Conservation (phyloP, 2,888 invertebrate species). For the Tolmerus cingulatus region DNA sequence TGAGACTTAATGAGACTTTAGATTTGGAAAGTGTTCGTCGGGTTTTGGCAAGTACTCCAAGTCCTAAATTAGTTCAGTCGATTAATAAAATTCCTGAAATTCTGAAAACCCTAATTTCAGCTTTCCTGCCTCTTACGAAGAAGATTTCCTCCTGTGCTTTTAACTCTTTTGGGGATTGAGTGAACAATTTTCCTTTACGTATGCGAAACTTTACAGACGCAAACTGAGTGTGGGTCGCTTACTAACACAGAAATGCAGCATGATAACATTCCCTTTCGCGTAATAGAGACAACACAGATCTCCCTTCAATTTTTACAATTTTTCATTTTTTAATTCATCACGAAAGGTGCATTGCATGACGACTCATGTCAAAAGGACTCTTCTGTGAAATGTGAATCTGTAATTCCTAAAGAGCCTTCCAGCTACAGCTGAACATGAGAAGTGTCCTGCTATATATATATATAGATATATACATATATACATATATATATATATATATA, state of each 20-base stretch:
- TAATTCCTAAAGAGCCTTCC: constrained; percentile 18
- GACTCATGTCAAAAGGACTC: constrained; percentile 29
- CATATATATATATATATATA: background rate
- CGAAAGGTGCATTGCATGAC: constrained; percentile 36
- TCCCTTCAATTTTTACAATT: background rate
- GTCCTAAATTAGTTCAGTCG: constrained; percentile 6
- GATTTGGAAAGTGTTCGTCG: too few species aligned
- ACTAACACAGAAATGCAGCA: background rate
- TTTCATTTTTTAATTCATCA: constrained; percentile 38
- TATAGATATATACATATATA: background rate
- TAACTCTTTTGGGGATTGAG: background rate
- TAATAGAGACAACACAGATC: background rate
- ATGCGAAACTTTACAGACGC: background rate
- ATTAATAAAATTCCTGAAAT: constrained; percentile 32
- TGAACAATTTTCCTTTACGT: background rate
- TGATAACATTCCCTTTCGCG: background rate
- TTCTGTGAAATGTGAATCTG: constrained; percentile 27
- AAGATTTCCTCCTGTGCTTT: background rate
- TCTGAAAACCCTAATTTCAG: background rate
- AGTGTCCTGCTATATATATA: background rate
- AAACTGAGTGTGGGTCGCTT: background rate
- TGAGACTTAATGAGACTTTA: background rate
- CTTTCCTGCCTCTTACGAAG: background rate
- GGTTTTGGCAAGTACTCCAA: background rate
- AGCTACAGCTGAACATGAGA: background rate